Conservation (phyloP, 23 tunicate genomes). For the Ascidia mentula region DNA sequence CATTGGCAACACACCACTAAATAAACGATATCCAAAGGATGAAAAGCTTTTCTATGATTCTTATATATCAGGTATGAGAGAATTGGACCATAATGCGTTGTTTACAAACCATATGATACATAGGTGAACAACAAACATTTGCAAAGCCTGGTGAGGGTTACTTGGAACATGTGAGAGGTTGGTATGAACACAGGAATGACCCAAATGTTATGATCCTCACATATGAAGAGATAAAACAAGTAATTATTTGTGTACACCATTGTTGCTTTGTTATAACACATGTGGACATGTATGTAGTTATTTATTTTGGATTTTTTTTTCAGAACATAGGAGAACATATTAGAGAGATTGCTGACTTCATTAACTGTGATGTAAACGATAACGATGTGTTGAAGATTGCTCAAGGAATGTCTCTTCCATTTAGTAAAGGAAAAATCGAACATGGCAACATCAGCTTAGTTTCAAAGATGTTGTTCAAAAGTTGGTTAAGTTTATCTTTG, state of each 20-base stretch:
- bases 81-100: too few species aligned
- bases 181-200: neutral
- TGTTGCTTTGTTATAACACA: too few species aligned
- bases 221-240: neutral
- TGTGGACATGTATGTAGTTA: too few species aligned
- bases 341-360: neutral
- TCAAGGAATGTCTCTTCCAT: neutral
- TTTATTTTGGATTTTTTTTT: too few species aligned
- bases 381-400: neutral
- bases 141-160: neutral
- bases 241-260: neutral
- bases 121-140: neutral
- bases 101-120: too few species aligned
- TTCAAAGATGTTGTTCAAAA: too few species aligned
- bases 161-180: constrained; percentile 4
- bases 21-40: neutral
- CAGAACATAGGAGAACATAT: neutral
- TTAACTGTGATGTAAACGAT: neutral
- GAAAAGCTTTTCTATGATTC: neutral
- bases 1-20: neutral
- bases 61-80: constrained; percentile 1
- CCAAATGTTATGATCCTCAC: neutral
- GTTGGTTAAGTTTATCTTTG: too few species aligned
- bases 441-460: too few species aligned
- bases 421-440: neutral